Base-by-base conservation (phyloP, 2,797 vertebrate genomes). In the Scolopax bukidnonensis region DNA sequence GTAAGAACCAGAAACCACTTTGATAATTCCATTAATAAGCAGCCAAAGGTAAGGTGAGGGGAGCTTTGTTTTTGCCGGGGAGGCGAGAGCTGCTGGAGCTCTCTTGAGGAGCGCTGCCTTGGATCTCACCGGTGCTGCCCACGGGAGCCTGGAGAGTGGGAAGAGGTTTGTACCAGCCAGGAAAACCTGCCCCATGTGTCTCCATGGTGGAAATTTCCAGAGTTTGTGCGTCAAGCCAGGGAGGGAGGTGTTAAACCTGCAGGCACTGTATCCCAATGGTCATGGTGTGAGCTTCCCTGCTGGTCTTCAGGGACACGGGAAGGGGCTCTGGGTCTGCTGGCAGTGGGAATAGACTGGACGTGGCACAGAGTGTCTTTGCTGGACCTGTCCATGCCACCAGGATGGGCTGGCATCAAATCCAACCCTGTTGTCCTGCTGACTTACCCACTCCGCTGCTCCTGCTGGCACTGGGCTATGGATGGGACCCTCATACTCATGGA, bases 61-160 rank as follows among this genome's bases (percentile, higher is more conserved):
- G 25, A 61, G 50, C 30, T 53, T 57, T 65, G 45, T 28, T 75
- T 84, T 54, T 48, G 16, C 11, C 27, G 8, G 0, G 0, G 63
- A 45, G 51, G 25, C 1, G 6, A 50, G 56, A 83, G 51, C 54
- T 21, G 1, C 32, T 4, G 61, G 48, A 38, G 30, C 32, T 25
- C 47, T 38, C 43, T 2, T 3, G 61, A 19, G 32, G 27, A 69
- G 50, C 8, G 3, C 6, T 2, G 68, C 30, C 38, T 20, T 4
- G 60, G 28, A 3, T 17, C 41, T 41, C 60, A 5, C 0, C 0
- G 3, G 8, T 11, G 1, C 36, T n/a, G 53, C 75, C 7, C 5
- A 2, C 2, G 36, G 60, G 71, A 89, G 24, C 47, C 59, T 0
- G 23, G 48, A 1, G 7, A 28, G 36, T 1, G 4, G 28, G 23